Base-by-base conservation (phyloP, 2,797 vertebrate species). In the Leptodactylus fallax region DNA sequence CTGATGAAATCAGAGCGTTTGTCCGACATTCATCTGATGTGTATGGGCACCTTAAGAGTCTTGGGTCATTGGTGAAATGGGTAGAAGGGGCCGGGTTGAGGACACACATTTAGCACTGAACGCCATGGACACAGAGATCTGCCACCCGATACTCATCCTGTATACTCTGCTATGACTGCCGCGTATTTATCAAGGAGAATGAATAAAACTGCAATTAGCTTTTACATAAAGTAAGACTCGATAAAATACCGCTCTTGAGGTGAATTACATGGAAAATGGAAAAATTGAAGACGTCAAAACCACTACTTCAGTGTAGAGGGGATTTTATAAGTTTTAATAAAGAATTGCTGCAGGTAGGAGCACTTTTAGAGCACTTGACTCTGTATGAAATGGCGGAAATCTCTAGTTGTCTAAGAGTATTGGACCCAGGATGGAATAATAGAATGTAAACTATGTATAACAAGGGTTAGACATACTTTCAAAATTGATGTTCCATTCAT, bases 181-280 rank as follows among this genome's bases (percentile, higher is more conserved):
- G 45, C 14, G 61, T 76, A 77, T 76, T 77, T 49, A 77, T 63
- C 74, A 19, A 25, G 56, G 55, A 84, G 82, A 27, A 61, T 10
- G 56, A 7, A 60, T 23, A 19, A 55, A 21, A 17, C 21, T 76
- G 60, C 74, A 85, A 76, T 85, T 85, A 85, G 36, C 36, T 23
- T 25, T 58, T 36, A 60, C 61, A 77, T 85, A 76, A 51, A 76
- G 56, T 23, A 77, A 85, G 71, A 76, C 83, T 85, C n/a, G 45
- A 85, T 19, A n/a, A 76, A 76, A 85, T 61, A 72, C 63, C 19
- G 11, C 83, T 49, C 83, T 85, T 77, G 36, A 76, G 56, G 45
- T 8, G n/a, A 60, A 85, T 85, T 85, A 60, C 21, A 36, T 25
- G 21, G 27, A 61, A 85, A 45, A 61, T 74, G 6, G 69, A 45